These are phyloP conservation scores for Phytoseiulus persimilis DNA, from an alignment of 2,888 invertebrate genomes.

Conservation along the genomic window DNA sequence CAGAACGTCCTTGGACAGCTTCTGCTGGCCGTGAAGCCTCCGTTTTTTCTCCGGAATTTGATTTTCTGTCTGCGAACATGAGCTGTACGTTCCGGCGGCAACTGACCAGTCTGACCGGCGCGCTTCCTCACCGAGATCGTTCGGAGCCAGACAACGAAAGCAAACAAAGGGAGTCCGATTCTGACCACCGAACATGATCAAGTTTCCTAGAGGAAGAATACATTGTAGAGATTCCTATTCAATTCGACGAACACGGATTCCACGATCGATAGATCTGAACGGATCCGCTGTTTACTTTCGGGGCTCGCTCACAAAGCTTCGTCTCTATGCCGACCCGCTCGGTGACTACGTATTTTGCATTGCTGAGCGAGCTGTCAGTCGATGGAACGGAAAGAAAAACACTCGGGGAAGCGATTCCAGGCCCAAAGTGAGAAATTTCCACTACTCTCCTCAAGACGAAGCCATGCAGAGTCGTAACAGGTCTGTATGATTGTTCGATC, in stretches of 20 bases:
- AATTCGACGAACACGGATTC: neutral
- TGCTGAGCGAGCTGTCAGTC: neutral
- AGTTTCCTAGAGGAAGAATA: neutral
- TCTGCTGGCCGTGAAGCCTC: neutral
- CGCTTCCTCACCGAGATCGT: neutral
- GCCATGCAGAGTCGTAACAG: too few relatives aligned
- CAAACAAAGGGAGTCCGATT: neutral
- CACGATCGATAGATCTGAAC: neutral
- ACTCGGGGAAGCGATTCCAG: too few relatives aligned
- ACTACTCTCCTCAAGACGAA: too few relatives aligned
- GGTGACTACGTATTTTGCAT: neutral
- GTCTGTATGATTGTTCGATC: too few relatives aligned
- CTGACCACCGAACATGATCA: neutral
- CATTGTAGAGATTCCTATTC: neutral
- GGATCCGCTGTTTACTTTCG: too few relatives aligned
- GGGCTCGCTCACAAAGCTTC: too few relatives aligned
- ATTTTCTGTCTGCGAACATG: neutral
- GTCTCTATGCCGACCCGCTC: too few relatives aligned
- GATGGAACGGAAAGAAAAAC: neutral
- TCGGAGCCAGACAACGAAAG: neutral
- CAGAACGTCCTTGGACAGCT: neutral
- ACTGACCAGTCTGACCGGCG: neutral
- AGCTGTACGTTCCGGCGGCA: neutral
- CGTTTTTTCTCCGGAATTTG: neutral
- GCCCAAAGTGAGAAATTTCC: too few relatives aligned